Conservation (phyloP, 2,797 vertebrate genomes). For the Dipus sagitta region DNA sequence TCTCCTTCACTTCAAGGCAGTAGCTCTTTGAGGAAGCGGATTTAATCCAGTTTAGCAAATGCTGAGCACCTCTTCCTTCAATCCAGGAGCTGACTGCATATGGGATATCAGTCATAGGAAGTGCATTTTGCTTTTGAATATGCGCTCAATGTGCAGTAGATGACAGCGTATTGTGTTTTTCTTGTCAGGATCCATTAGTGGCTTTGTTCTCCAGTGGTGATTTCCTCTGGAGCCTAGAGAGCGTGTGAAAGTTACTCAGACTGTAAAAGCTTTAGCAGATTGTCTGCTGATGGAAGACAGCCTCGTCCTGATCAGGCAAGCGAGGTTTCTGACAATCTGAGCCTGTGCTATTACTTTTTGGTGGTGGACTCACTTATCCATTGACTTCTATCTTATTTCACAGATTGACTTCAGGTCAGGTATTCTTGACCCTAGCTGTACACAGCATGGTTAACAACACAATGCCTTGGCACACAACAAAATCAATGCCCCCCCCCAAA, state of each 20-base stretch:
- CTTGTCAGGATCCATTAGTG: constrained; percentile 20
- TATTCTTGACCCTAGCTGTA: constrained; percentile 22
- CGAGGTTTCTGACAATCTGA: background rate
- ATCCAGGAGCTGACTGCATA: background rate
- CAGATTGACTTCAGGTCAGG: background rate
- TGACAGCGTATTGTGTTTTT: background rate
- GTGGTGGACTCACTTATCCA: background rate
- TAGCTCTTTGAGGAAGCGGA: background rate
- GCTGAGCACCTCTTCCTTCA: constrained; percentile 39
- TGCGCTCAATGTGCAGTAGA: constrained; percentile 51
- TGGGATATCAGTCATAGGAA: background rate
- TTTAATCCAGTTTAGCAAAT: constrained; percentile 46
- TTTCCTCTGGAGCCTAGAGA: constrained; percentile 46
- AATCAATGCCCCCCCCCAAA: background rate
- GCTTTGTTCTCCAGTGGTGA: constrained; percentile 38
- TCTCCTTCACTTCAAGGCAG: background rate
- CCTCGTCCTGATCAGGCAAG: background rate
- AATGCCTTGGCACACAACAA: background rate
- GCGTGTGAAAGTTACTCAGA: constrained; percentile 53
- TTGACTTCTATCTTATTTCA: background rate
- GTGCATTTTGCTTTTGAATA: constrained; percentile 32
- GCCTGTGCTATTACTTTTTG: constrained; percentile 20
- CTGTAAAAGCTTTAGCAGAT: constrained; percentile 34
- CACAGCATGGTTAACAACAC: background rate
- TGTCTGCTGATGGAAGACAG: background rate